Percentiles rank a stretch among this genome's conserved stretches.
Conservation (phyloP, 2,888 invertebrate species). For the Philereme vetulata region DNA sequence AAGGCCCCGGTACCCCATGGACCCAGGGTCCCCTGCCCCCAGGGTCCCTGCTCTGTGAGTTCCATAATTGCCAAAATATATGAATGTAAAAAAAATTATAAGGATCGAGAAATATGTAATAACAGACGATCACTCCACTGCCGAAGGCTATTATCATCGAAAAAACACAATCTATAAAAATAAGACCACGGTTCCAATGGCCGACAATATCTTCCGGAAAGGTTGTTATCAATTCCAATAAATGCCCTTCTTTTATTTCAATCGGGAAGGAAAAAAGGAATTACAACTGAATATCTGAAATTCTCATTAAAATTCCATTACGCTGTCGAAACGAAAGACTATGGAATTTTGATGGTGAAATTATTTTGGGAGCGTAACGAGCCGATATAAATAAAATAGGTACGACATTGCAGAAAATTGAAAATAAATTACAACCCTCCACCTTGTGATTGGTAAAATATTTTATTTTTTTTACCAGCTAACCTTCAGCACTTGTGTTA, state of each 20-base stretch:
- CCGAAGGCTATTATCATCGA: slow-evolving; percentile 42
- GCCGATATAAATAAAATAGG: slow-evolving; percentile 16
- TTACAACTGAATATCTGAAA: slow-evolving; percentile 63
- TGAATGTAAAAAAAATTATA: too few relatives aligned
- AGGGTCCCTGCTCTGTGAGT: background rate
- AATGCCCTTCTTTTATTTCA: slow-evolving; percentile 65
- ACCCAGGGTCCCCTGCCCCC: background rate
- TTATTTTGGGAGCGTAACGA: slow-evolving; percentile 50
- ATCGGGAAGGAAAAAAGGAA: slow-evolving; percentile 50
- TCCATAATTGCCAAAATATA: too few relatives aligned
- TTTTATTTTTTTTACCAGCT: too few relatives aligned
- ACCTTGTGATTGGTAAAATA: too few relatives aligned
- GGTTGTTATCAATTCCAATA: slow-evolving; percentile 65
- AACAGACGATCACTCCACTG: background rate
- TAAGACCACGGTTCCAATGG: slow-evolving; percentile 54
- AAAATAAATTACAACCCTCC: background rate
- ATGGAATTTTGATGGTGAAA: slow-evolving; percentile 56
- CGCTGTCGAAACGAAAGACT: slow-evolving; percentile 55
- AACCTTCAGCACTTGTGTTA: too few relatives aligned
- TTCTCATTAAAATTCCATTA: slow-evolving; percentile 79
- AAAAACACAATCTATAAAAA: slow-evolving; percentile 52
- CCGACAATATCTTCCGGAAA: slow-evolving; percentile 56
- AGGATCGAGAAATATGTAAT: background rate
- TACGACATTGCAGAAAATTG: background rate
- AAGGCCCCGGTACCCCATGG: too few relatives aligned